Evolutionary conservation across 2,113 vertebrate genomes (phyloP).

Genomic region (Psephotus haematonotus): DNA sequence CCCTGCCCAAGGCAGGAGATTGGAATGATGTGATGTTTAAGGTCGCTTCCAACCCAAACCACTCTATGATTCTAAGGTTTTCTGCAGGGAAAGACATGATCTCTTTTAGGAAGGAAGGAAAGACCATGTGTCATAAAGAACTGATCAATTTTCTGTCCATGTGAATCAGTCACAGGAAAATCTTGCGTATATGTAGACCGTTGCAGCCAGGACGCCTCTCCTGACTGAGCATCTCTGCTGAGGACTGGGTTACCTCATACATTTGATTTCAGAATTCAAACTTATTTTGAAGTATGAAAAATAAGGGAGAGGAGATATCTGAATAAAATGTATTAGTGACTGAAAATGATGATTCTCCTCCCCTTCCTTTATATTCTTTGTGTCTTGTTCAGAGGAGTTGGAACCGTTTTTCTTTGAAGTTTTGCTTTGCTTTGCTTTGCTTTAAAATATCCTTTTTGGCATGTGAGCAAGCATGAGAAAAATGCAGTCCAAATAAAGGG

Average conservation of each 20-base stretch:
- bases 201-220: neutral
- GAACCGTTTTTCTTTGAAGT: neutral
- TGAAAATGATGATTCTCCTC: neutral
- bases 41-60: neutral
- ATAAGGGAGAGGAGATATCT: neutral
- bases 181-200: rapidly evolving
- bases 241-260: neutral
- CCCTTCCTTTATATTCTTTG: neutral
- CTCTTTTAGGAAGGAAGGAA: neutral
- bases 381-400: neutral
- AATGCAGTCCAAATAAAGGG: neutral
- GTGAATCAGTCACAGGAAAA: neutral
- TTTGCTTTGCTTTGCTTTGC: neutral
- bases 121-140: neutral
- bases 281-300: neutral
- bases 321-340: neutral
- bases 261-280: neutral
- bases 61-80: neutral
- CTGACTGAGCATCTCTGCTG: neutral
- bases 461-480: neutral
- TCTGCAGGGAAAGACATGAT: neutral
- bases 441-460: neutral
- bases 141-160: neutral
- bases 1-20: neutral
- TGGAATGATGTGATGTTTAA: neutral